These are phyloP conservation scores for Arvicanthis niloticus DNA, from an alignment of 2,113 vertebrate species.

Conservation along the genomic window DNA sequence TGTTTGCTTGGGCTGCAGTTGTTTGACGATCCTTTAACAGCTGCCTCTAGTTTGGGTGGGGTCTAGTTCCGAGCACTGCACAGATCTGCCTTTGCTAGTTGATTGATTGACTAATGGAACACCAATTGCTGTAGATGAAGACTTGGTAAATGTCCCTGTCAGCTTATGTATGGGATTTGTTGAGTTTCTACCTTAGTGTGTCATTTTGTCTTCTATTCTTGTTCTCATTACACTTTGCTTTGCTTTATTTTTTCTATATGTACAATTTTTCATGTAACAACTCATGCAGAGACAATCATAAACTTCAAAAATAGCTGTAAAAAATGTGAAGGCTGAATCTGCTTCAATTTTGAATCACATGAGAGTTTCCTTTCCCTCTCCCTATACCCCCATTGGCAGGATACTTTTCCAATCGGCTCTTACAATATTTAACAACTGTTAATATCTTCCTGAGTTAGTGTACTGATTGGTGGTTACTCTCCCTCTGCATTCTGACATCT, in stretches of 20 bases:
- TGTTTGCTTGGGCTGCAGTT: background rate
- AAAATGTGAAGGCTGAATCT: background rate
- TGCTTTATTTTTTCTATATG: background rate
- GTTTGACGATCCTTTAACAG: background rate
- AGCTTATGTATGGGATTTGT: background rate
- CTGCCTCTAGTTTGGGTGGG: background rate
- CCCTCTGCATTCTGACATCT: background rate
- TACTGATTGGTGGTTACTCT: background rate
- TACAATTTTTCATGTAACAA: background rate
- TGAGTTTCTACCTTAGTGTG: background rate
- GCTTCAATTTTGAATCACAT: background rate
- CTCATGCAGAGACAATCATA: background rate
- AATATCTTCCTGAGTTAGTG: background rate
- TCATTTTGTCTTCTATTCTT: background rate
- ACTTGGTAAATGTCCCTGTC: background rate
- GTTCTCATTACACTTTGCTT: background rate
- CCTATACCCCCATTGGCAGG: background rate
- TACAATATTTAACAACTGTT: background rate
- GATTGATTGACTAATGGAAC: background rate
- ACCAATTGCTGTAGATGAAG: background rate
- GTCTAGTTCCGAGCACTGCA: background rate
- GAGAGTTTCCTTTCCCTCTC: background rate
- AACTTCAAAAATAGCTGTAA: background rate
- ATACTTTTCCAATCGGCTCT: background rate
- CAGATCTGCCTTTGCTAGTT: background rate